Evolutionary conservation across 2,797 vertebrate species (phyloP), one percentile per base, ranked within the genome.

Genomic region (Anguilla marmorata): DNA sequence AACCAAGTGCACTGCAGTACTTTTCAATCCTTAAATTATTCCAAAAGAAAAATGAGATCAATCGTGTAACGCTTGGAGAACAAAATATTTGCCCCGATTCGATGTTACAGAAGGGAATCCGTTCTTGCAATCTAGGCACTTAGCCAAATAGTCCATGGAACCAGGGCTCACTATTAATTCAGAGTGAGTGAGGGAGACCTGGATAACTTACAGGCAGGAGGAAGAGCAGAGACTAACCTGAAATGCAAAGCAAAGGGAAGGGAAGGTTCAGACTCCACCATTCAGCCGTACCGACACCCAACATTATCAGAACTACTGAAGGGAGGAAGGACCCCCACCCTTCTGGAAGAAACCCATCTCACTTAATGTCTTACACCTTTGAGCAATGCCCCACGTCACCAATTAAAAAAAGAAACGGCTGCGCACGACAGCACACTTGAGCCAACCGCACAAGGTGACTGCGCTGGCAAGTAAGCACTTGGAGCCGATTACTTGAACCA

Each of bases 1-100:
- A 95, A 91, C 95, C 96, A 94, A 96, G 96, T 96, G 95, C 96
- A 96, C 94, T 93, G 94, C 93, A 93, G 94, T 95, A 94, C 94
- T 95, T 96, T 94, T 76, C 74, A n/a, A 24, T 83, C 48, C 45
- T 45, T 19, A 41, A 85, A 60, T 86, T 52, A 74, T 16, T 72
- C n/a, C 27, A n/a, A 74, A 30, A 88, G 58, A 83, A 2, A 24
- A 52, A 48, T 7, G 90, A 90, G 94, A 95, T 89, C 88, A 87
- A 84, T 84, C 90, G 91, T 93, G 91, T 27, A 48, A 72, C 27
- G 24, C 58, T 16, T 19, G 27, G 74, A 48, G 12, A 72, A 41
- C 30, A 79, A 92, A 88, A 91, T 89, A 92, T 94, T 94, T 94
- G 93, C 33, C 74, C 33, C 16, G 16, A 4, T 79, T 69, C 63